Evolutionary conservation across 1,140 invertebrate species (phyloP).

Genomic region (Potamilus streckersoni): DNA sequence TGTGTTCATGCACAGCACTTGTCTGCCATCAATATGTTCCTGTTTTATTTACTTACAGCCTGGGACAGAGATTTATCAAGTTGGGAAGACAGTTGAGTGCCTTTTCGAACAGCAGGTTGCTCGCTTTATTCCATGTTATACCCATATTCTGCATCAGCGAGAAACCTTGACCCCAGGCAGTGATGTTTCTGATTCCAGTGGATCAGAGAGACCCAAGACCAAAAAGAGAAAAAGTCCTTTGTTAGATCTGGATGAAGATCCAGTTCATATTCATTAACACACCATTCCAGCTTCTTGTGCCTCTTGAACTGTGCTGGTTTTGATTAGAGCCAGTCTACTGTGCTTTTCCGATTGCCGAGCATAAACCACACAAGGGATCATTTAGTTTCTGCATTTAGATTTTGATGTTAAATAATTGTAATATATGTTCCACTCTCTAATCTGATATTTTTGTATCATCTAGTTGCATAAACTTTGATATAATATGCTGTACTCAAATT

Average conservation of each 20-base stretch:
- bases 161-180: background rate
- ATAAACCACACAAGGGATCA: no score
- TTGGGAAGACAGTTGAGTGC: slow-evolving; percentile 14
- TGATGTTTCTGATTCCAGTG: slow-evolving; percentile 3
- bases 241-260: slow-evolving; percentile 16
- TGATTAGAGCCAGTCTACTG: no score
- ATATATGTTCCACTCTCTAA: no score
- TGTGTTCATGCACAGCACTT: no score
- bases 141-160: background rate
- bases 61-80: slow-evolving; percentile 17
- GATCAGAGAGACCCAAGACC: slow-evolving; percentile 3
- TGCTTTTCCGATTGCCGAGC: no score
- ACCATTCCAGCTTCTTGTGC: no score
- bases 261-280: slow-evolving; percentile 9
- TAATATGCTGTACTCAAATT: no score
- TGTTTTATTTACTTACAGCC: background rate
- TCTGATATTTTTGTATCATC: no score
- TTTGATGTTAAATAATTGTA: no score
- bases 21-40: background rate
- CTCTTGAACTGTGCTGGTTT: no score
- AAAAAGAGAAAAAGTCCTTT: slow-evolving; percentile 23
- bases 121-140: slow-evolving; percentile 27
- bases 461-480: no score
- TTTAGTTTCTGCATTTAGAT: no score
- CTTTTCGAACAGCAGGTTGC: slow-evolving; percentile 22